phyloP scores from a whole-genome alignment of 2,797 vertebrate genomes.

The Coregonus suidteri region DNA sequence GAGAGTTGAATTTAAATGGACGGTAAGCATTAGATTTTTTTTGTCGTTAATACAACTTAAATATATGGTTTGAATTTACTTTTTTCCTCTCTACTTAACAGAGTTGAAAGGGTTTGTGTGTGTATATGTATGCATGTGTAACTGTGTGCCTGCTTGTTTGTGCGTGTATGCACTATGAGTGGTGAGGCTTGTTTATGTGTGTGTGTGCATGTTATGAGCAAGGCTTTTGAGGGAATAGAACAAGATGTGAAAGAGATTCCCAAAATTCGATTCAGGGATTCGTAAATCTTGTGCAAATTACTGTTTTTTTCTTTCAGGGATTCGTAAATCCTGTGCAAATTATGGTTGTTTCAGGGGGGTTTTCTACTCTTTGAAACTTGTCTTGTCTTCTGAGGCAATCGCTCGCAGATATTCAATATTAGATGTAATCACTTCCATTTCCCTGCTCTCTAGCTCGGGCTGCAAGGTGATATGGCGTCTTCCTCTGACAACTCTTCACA shows the following conservation, averaged over 20 bases:
- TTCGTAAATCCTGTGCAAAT: conserved; percentile 78
- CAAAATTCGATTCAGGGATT: conserved; percentile 72
- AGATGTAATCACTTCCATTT: conserved; percentile 79
- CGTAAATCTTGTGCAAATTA: too few relatives aligned
- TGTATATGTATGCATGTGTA: conserved; percentile 5
- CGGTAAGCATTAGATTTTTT: not conserved
- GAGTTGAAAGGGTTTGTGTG: conserved; percentile 4
- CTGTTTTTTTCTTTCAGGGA: conserved; percentile 55
- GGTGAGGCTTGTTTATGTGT: not conserved
- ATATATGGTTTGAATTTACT: not conserved
- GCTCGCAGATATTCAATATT: conserved; percentile 81
- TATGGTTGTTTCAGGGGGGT: conserved; percentile 54
- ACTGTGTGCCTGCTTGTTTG: not conserved
- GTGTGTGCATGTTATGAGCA: conserved; percentile 56
- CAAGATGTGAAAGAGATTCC: conserved; percentile 72
- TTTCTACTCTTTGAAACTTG: conserved; percentile 71
- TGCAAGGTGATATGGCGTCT: conserved; percentile 69
- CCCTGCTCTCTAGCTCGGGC: conserved; percentile 52
- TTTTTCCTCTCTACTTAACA: not conserved
- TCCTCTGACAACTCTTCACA: conserved; percentile 64
- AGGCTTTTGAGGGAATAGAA: conserved; percentile 61
- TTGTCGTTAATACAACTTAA: not conserved
- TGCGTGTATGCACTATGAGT: too few relatives aligned
- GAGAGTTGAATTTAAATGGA: not conserved
- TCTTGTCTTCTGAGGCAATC: conserved; percentile 75